phyloP scores from a whole-genome alignment of 2,797 vertebrate species.

The Lutra lutra region DNA sequence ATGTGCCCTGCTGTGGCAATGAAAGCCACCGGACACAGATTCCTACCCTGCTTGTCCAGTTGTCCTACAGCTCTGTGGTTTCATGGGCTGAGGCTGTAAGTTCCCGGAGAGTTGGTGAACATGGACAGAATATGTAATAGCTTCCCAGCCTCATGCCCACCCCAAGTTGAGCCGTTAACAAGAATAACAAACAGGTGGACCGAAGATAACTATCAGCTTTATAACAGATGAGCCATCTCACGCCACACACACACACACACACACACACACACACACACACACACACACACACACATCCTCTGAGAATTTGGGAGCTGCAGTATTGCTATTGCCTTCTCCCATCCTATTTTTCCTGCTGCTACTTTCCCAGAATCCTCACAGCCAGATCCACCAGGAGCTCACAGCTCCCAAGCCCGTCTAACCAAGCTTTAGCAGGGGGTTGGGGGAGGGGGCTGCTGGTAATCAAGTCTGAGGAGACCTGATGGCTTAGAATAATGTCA shows the following conservation, averaged over 20 bases:
- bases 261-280: background rate
- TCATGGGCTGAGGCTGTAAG: background rate
- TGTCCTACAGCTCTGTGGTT: background rate
- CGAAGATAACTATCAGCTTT: background rate
- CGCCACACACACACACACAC: background rate
- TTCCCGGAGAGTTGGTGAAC: background rate
- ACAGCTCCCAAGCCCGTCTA: background rate
- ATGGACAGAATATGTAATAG: background rate
- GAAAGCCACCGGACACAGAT: background rate
- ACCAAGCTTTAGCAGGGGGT: background rate
- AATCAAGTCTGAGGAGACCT: background rate
- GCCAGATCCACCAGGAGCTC: background rate
- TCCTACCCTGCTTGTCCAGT: background rate
- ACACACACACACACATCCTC: background rate
- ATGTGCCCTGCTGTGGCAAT: background rate
- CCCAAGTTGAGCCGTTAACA: background rate
- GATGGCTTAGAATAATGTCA: slow-evolving; percentile 30
- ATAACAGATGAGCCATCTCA: background rate
- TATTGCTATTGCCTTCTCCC: background rate
- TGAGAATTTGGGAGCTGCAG: background rate
- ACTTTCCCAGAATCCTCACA: background rate
- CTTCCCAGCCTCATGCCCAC: background rate
- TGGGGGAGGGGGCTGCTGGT: background rate
- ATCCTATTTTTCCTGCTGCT: background rate
- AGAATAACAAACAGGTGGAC: background rate